phyloP scores from a whole-genome alignment of 2,797 vertebrate species.

The Mormyrops boulengeri region DNA sequence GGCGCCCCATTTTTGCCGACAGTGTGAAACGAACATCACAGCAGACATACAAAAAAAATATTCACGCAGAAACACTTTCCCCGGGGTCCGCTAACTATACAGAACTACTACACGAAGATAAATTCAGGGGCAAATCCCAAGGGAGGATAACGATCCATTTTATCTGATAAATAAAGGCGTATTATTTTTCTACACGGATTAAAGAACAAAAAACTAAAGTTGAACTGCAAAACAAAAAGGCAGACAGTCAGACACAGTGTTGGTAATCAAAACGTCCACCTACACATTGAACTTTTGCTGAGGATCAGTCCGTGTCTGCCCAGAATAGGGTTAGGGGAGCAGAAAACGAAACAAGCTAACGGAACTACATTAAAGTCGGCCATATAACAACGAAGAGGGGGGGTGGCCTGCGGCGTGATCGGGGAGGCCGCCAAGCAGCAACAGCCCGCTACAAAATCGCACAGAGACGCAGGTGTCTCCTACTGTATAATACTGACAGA shows the following conservation, averaged over 20 bases:
- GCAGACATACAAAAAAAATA: not conserved
- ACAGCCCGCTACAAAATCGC: not conserved
- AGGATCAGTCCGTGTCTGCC: not conserved
- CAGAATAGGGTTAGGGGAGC: not conserved
- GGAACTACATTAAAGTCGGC: not conserved
- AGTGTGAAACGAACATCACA: not conserved
- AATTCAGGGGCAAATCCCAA: not conserved
- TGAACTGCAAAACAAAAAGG: not conserved
- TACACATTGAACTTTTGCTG: not conserved
- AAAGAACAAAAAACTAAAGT: not conserved
- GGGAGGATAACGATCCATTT: not conserved
- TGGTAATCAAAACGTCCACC: not conserved
- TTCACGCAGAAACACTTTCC: not conserved
- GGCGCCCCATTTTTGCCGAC: not conserved
- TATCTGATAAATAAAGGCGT: not conserved
- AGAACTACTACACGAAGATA: not conserved
- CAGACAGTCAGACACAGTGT: not conserved
- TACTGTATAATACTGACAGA: not conserved
- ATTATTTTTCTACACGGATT: not conserved
- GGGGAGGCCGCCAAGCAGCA: not conserved
- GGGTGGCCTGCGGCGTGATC: not conserved
- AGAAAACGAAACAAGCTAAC: not conserved
- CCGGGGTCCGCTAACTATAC: not conserved
- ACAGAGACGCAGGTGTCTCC: not conserved
- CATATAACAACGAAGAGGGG: not conserved